A percentile compares a stretch with the other conserved stretches of the same genome.
These are phyloP conservation scores for Thymelicus lineola DNA, from an alignment of 2,888 invertebrate genomes.

Conservation along the genomic window DNA sequence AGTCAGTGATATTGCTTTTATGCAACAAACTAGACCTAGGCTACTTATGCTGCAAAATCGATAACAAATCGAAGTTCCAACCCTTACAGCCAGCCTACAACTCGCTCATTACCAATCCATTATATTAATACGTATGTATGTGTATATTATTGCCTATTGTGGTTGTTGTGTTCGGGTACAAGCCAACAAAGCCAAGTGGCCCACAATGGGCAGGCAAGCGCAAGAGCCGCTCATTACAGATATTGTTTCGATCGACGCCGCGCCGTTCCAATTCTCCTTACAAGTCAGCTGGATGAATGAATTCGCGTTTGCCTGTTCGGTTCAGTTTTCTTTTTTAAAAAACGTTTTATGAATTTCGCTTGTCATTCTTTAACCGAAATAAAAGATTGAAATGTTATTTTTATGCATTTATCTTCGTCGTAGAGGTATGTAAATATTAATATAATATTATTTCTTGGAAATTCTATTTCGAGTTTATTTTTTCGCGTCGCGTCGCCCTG, in stretches of 20 bases:
- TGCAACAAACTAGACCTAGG: not conserved
- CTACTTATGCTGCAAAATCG: not conserved
- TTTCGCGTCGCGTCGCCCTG: not conserved
- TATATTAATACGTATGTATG: conserved; percentile 1
- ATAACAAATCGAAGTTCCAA: not conserved
- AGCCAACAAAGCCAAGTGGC: conserved; percentile 22
- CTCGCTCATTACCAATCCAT: conserved; percentile 3
- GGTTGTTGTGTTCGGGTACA: conserved; percentile 2
- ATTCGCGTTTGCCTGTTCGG: conserved; percentile 33
- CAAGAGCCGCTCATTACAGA: conserved; percentile 37
- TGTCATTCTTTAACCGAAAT: conserved; percentile 9
- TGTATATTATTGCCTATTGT: conserved; percentile 3
- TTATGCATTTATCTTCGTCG: conserved; percentile 12
- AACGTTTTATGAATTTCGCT: conserved; percentile 3
- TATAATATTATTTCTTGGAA: not conserved
- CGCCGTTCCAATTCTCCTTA: conserved; percentile 28
- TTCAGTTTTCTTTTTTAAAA: conserved; percentile 8
- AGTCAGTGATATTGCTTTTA: no score
- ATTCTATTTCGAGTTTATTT: not conserved
- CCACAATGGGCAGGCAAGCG: conserved; percentile 39
- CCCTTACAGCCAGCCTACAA: conserved; percentile 7
- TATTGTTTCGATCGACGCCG: conserved; percentile 35
- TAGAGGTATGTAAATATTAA: not conserved
- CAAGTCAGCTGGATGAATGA: conserved; percentile 28
- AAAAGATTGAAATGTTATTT: conserved; percentile 14